Percentiles rank a stretch among this genome's conserved stretches.
These are phyloP conservation scores for Allochrocebus solatus DNA, from an alignment of 2,797 vertebrate species.

Conservation along the genomic window DNA sequence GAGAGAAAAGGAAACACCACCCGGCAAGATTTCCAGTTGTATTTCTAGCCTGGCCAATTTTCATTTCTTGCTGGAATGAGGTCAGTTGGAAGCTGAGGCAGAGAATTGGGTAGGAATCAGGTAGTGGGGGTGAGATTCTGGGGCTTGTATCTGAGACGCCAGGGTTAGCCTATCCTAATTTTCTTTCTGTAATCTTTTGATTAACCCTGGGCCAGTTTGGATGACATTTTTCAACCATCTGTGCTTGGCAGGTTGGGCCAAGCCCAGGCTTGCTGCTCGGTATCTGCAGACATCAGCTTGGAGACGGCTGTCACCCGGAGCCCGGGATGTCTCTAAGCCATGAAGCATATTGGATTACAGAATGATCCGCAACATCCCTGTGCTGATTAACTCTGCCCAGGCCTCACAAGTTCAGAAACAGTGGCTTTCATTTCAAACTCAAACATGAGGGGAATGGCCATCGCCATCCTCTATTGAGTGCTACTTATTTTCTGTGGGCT, in stretches of 20 bases:
- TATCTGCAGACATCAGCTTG: slow-evolving; percentile 50
- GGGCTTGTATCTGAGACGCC: background rate
- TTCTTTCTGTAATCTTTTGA: slow-evolving; percentile 51
- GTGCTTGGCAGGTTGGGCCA: slow-evolving; percentile 4
- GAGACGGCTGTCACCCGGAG: background rate
- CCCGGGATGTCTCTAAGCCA: background rate
- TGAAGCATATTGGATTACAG: background rate
- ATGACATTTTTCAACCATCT: slow-evolving; percentile 45
- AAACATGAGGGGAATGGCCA: background rate
- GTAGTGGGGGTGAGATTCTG: background rate
- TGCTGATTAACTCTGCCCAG: background rate
- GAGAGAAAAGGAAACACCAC: background rate
- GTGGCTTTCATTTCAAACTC: background rate
- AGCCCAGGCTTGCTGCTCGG: background rate
- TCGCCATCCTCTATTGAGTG: accelerated
- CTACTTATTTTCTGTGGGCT: background rate
- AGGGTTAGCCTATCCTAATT: background rate
- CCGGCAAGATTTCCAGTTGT: no score
- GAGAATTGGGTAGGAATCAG: background rate
- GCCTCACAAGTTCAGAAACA: background rate
- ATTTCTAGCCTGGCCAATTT: background rate
- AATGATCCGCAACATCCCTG: accelerated
- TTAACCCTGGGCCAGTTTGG: slow-evolving; percentile 29
- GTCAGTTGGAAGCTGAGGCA: background rate
- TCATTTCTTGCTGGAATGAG: background rate